These are phyloP conservation scores for Cynopterus brachyotis DNA, from an alignment of 2,113 vertebrate genomes.

Conservation along the genomic window DNA sequence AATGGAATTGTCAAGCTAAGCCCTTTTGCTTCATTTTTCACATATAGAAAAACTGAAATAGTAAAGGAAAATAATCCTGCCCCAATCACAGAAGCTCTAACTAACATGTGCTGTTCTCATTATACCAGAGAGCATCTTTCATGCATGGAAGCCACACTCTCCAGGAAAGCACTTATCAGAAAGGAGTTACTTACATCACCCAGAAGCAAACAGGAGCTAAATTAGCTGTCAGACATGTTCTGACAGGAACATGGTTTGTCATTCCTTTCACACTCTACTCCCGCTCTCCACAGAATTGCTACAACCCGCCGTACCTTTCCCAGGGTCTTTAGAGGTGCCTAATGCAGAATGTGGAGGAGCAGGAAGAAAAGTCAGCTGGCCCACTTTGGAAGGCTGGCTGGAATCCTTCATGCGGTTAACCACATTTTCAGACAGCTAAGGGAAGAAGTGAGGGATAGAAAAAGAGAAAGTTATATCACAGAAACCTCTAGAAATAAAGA, in stretches of 20 bases:
- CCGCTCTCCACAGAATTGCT: neutral
- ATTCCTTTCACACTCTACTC: neutral
- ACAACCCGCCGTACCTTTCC: slow-evolving; percentile 73
- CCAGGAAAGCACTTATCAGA: neutral
- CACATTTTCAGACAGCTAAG: slow-evolving; percentile 86
- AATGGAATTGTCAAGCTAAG: neutral
- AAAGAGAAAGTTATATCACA: neutral
- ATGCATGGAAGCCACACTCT: neutral
- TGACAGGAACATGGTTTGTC: neutral
- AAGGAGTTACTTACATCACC: neutral
- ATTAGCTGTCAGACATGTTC: neutral
- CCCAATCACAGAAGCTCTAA: neutral
- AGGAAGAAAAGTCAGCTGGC: neutral
- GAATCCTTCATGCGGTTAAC: slow-evolving; percentile 86
- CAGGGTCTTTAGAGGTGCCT: slow-evolving; percentile 18
- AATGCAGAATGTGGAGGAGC: neutral
- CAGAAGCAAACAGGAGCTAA: neutral
- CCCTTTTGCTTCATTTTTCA: neutral
- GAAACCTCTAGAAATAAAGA: neutral
- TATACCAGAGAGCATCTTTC: neutral
- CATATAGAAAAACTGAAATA: neutral
- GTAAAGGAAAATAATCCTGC: neutral
- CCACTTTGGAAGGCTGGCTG: slow-evolving; percentile 41
- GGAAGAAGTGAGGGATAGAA: neutral
- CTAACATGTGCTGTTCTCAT: neutral